Evolutionary conservation across 2,888 invertebrate genomes (phyloP), one percentile per base, ranked within the genome.

Genomic region (Chironomus riparius): DNA sequence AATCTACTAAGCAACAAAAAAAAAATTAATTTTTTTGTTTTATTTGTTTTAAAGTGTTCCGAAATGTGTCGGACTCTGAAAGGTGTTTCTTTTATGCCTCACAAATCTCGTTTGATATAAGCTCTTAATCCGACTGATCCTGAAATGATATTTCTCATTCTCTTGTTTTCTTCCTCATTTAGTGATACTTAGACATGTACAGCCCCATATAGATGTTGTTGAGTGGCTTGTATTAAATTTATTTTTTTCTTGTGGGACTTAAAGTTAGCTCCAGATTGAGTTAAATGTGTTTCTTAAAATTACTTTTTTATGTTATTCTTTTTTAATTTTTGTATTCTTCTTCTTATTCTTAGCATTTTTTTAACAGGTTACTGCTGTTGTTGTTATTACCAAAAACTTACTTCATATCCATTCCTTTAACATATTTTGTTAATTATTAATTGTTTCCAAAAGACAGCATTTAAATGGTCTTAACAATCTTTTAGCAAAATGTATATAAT

Each of bases 41-140:
- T 65, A 65, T 65, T 65, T 65, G 65, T 65, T 65, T 65, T 65
- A 65, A 65, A 65, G 65, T 65, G 24, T 21, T 65, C 65, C 65
- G 3, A 65, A 38, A 65, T 65, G 65, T 65, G 24, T 56, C 56
- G 56, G 56, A 56, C 18, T 7, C 15, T 65, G 21, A 24, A 65
- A 24, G 21, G 65, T 65, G 21, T 21, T 65, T 65, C 24, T 65
- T 62, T 24, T 65, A 24, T 65, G 65, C 65, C 21, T 21, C 65
- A 24, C 24, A 65, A 65, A 21, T 65, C 65, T 22, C 65, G 24
- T 24, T 65, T 65, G 65, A 65, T 65, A 65, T 65, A 65, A 65
- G 65, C 65, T 24, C 65, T 65, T 24, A 65, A 24, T 24, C 65
- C 24, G 22, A 24, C 65, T 24, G 65, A 65, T 65, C 65, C 65